Percentiles rank a stretch among this genome's conserved stretches.
Conservation (phyloP, 2,888 invertebrate species). For the Baccha elongata region DNA sequence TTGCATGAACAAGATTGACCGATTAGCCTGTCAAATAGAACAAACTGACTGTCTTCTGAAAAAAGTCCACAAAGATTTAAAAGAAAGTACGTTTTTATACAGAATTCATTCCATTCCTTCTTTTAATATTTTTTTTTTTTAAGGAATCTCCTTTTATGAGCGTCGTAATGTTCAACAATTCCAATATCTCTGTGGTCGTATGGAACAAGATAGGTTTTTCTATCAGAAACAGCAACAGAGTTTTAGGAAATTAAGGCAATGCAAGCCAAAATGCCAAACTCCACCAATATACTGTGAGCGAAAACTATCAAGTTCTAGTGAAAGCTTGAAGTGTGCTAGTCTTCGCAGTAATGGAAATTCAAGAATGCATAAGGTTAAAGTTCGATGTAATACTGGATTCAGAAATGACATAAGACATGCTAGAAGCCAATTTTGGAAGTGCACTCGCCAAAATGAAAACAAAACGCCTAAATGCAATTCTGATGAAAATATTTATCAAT, state of each 20-base stretch:
- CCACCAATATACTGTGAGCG: background rate
- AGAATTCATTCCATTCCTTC: no score
- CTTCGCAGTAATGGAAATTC: background rate
- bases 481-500: background rate
- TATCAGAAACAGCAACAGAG: constrained; percentile 53
- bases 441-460: background rate
- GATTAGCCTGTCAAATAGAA: constrained; percentile 58
- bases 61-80: constrained; percentile 66
- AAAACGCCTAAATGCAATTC: background rate
- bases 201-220: constrained; percentile 68
- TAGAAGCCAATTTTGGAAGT: background rate
- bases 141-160: constrained; percentile 75
- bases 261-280: background rate
- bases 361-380: no score
- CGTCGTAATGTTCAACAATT: constrained; percentile 74
- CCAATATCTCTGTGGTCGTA: constrained; percentile 73
- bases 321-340: background rate
- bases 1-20: constrained; percentile 62
- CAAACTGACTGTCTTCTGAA: constrained; percentile 65
- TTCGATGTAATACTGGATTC: background rate
- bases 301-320: background rate
- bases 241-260: constrained; percentile 1
- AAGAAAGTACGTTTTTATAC: constrained; percentile 75
- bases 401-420: fast-evolving
- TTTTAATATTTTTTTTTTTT: background rate